These are phyloP conservation scores for Acleris cristana DNA, from an alignment of 2,888 invertebrate genomes.

Conservation along the genomic window DNA sequence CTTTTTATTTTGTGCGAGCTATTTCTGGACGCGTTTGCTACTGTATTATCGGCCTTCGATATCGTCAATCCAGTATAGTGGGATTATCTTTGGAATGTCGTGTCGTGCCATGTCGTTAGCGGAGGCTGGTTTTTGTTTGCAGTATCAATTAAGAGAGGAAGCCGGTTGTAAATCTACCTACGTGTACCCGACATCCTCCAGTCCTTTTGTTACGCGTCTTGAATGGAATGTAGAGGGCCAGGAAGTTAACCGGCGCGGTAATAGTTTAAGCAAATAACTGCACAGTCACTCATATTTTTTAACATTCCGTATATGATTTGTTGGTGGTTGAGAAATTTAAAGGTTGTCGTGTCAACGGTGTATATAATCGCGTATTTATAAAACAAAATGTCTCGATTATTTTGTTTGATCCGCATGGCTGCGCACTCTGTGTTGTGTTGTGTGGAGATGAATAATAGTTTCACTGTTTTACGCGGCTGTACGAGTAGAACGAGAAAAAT, in stretches of 20 bases:
- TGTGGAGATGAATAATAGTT: too few species aligned
- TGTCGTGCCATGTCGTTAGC: constrained; percentile 56
- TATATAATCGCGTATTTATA: too few species aligned
- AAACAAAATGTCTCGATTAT: too few species aligned
- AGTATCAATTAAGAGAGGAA: constrained; percentile 62
- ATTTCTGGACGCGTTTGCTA: constrained; percentile 6
- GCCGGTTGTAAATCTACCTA: constrained; percentile 45
- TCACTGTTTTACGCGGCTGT: too few species aligned
- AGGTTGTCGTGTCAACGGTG: too few species aligned
- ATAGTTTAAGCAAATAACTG: constrained; percentile 59
- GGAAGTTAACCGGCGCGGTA: constrained; percentile 65
- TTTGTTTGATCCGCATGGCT: too few species aligned
- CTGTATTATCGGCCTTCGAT: constrained; percentile 41
- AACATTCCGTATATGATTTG: constrained; percentile 52
- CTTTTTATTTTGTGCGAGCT: constrained; percentile 4
- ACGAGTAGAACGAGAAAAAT: too few species aligned
- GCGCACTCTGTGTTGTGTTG: too few species aligned
- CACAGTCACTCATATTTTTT: constrained; percentile 50
- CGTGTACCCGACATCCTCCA: constrained; percentile 40
- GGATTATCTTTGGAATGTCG: constrained; percentile 47
- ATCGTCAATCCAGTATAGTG: constrained; percentile 47
- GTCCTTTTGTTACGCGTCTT: constrained; percentile 48
- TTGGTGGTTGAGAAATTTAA: neutral
- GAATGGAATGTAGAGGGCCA: constrained; percentile 43
- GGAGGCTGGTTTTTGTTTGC: constrained; percentile 64